Conservation (phyloP, 2,888 invertebrate genomes). For the Amblyjoppa proteus region DNA sequence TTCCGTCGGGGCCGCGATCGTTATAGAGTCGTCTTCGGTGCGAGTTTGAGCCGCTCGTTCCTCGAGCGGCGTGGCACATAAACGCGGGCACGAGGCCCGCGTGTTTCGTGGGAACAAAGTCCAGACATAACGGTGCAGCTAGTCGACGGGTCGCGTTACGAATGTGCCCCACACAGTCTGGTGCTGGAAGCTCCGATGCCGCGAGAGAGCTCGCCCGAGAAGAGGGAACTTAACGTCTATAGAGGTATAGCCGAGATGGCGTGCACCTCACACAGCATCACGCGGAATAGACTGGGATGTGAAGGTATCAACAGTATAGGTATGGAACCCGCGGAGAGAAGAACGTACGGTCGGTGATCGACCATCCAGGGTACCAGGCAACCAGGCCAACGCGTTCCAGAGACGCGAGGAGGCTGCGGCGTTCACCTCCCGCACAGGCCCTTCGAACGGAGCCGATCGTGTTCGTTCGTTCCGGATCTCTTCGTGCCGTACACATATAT, state of each 20-base stretch:
- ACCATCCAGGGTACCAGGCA: conserved; percentile 74
- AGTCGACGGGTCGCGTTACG: conserved; percentile 72
- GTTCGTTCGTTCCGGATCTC: conserved; percentile 30
- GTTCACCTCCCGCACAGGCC: conserved; percentile 48
- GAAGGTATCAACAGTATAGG: conserved; percentile 2
- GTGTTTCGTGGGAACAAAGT: conserved; percentile 76
- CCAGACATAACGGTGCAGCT: conserved; percentile 76
- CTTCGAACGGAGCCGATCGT: conserved; percentile 21
- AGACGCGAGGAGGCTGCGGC: conserved; percentile 63
- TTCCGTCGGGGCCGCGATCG: conserved; percentile 1
- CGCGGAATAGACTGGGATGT: neutral
- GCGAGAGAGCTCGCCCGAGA: conserved; percentile 51
- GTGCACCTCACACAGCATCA: neutral
- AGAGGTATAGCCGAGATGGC: conserved; percentile 23
- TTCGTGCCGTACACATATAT: conserved; percentile 14
- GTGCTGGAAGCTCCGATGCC: conserved; percentile 40
- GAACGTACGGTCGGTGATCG: conserved; percentile 62
- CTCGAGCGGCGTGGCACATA: conserved; percentile 31
- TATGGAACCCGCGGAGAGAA: conserved; percentile 43
- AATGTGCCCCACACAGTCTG: conserved; percentile 70
- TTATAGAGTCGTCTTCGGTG: conserved; percentile 15
- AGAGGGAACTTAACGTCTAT: conserved; percentile 39
- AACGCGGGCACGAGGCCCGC: conserved; percentile 59
- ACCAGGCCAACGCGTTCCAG: conserved; percentile 70
- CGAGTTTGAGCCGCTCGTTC: conserved; percentile 9